Percentiles rank a stretch among this genome's conserved stretches.
Conservation (phyloP, 2,113 vertebrate genomes). For the Cyphomyrus plagiostoma region DNA sequence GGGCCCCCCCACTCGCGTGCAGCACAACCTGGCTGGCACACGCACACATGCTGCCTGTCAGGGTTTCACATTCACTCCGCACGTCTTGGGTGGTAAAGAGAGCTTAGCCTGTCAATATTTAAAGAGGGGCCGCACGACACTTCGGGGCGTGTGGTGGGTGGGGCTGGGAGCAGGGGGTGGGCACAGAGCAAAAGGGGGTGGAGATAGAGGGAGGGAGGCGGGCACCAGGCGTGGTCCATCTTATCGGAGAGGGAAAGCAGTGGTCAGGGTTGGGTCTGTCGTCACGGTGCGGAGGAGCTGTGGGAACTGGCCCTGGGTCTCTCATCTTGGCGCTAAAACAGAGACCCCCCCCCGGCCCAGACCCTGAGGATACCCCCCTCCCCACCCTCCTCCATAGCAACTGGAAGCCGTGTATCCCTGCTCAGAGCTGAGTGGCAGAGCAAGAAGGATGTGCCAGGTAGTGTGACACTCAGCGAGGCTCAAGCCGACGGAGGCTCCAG, state of each 20-base stretch:
- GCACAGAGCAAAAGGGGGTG: neutral
- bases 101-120: neutral
- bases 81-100: neutral
- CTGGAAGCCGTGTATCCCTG: neutral
- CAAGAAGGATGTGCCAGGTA: neutral
- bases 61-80: neutral
- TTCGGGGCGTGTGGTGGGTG: neutral
- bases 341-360: neutral
- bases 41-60: neutral
- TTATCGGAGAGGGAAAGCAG: neutral
- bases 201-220: neutral
- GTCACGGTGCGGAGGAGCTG: neutral
- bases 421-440: neutral
- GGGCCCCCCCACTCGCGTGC: neutral
- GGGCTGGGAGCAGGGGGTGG: neutral
- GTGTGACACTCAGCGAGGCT: neutral
- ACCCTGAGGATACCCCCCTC: neutral
- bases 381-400: slow-evolving; percentile 7
- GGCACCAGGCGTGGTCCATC: neutral
- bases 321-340: too few relatives aligned
- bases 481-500: neutral
- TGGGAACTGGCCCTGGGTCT: neutral
- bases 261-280: neutral
- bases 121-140: neutral
- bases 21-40: neutral